phyloP scores from a whole-genome alignment of 2,888 invertebrate species.

The Apamea monoglypha region DNA sequence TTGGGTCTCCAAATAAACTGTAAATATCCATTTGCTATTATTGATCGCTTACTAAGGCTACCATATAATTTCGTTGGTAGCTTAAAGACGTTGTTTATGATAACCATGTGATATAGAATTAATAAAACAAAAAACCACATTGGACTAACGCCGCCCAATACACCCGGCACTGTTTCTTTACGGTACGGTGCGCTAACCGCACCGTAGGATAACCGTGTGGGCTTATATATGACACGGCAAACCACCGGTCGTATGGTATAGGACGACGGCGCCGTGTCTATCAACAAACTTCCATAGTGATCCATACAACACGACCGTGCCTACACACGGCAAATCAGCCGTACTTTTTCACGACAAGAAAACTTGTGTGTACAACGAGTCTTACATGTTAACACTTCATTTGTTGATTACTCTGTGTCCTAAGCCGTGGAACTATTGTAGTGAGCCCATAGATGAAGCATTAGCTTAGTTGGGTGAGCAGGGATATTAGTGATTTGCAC shows the following conservation, averaged over 20 bases:
- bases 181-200: not conserved
- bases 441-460: conserved; percentile 32
- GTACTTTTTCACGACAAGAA: not conserved
- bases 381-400: conserved; percentile 18
- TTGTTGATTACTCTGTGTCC: conserved; percentile 31
- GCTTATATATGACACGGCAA: not conserved
- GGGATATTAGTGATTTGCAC: conserved; percentile 25
- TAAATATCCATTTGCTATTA: not conserved
- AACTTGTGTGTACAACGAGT: not conserved
- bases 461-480: conserved; percentile 32
- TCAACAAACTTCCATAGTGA: not conserved
- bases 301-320: too few relatives aligned
- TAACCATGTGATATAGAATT: not conserved
- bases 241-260: not conserved
- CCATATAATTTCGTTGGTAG: not conserved
- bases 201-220: not conserved
- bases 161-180: not conserved
- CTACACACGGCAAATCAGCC: too few relatives aligned
- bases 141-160: not conserved
- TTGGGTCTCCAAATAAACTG: not conserved
- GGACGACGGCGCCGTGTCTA: not conserved
- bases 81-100: not conserved
- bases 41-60: not conserved
- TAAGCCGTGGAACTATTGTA: conserved; percentile 28
- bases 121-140: not conserved